These are phyloP conservation scores for Sphaerophoria rueppellii DNA, from an alignment of 2,888 invertebrate species.

Conservation along the genomic window DNA sequence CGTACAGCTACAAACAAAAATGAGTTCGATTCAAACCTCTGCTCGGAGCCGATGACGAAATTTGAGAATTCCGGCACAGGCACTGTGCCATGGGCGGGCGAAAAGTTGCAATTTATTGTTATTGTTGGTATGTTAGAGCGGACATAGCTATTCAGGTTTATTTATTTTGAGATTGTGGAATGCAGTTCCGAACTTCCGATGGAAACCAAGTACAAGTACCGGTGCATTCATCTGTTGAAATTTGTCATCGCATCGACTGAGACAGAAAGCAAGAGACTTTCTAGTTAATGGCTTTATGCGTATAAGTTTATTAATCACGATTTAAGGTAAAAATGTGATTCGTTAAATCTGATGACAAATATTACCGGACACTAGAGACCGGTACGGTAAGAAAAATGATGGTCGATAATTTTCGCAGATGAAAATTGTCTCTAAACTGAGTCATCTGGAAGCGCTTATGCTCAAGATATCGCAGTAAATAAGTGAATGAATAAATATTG, in stretches of 20 bases:
- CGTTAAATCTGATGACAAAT: constrained; percentile 15
- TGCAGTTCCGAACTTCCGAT: constrained; percentile 42
- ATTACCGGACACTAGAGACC: not conserved
- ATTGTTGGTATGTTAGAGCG: constrained; percentile 7
- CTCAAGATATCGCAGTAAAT: not conserved
- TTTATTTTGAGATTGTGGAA: constrained; percentile 3
- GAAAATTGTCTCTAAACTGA: not conserved
- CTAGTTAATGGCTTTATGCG: not conserved
- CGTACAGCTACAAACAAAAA: too few species aligned
- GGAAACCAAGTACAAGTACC: not conserved
- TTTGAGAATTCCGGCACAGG: too few species aligned
- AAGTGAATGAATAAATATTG: not conserved
- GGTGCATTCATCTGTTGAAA: constrained; percentile 13
- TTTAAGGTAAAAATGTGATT: not conserved
- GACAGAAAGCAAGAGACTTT: not conserved
- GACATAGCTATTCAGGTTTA: not conserved
- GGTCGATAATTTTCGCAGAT: not conserved
- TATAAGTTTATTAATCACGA: not conserved
- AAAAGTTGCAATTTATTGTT: not conserved
- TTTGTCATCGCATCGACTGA: not conserved
- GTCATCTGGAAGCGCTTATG: not conserved
- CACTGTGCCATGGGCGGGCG: not conserved
- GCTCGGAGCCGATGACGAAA: too few species aligned
- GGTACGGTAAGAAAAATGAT: not conserved
- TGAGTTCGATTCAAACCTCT: too few species aligned